Conservation (phyloP, 1,140 invertebrate species). For the Drosophila sulfurigaster region DNA sequence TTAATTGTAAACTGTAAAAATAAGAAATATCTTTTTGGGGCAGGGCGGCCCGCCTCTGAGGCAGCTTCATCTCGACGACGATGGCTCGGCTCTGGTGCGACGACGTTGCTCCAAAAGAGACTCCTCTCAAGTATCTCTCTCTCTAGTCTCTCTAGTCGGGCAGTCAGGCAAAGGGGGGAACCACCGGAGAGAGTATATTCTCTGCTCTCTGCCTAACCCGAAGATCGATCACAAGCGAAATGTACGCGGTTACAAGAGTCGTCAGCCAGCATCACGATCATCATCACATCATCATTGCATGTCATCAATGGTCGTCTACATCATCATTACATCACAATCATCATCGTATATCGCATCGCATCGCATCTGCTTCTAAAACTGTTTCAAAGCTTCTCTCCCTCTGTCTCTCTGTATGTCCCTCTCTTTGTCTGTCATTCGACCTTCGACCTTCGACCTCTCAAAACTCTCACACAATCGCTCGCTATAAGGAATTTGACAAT, state of each 20-base stretch:
- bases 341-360: constrained; percentile 7
- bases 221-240: constrained; percentile 32
- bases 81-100: constrained; percentile 17
- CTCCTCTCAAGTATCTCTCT: constrained; percentile 35
- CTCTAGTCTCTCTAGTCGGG: constrained; percentile 38
- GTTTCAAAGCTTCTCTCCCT: constrained; percentile 22
- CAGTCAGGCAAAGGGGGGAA: constrained; percentile 33
- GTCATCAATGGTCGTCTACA: constrained; percentile 47
- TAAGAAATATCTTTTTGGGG: constrained; percentile 75
- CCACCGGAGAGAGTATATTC: constrained; percentile 26
- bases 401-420: not conserved
- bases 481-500: constrained; percentile 83
- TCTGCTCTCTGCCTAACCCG: constrained; percentile 22
- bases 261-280: constrained; percentile 43
- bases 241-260: constrained; percentile 37
- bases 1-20: constrained; percentile 72
- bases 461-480: constrained; percentile 53
- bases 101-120: constrained; percentile 57
- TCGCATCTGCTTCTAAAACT: constrained; percentile 51
- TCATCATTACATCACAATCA: constrained; percentile 25
- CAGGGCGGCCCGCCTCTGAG: constrained; percentile 49
- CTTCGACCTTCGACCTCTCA: constrained; percentile 36
- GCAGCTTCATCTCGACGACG: constrained; percentile 24
- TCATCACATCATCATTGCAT: constrained; percentile 34
- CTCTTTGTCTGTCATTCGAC: constrained; percentile 32